Percentiles rank a stretch among this genome's conserved stretches.
These are phyloP conservation scores for Drosophila nr. medialis DNA, from an alignment of 2,888 invertebrate genomes.

Conservation along the genomic window DNA sequence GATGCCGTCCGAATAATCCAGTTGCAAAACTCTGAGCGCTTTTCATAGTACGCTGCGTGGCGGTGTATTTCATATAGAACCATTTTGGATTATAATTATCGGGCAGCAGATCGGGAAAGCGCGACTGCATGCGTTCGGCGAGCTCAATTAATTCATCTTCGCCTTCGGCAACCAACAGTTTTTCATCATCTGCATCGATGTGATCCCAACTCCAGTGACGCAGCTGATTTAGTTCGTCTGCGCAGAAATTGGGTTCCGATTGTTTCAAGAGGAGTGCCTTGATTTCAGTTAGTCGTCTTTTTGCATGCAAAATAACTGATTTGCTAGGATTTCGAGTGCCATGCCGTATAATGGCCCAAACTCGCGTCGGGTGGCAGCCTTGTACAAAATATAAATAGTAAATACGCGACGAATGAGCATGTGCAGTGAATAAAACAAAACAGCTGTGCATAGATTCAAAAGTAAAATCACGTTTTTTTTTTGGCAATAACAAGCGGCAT, in stretches of 20 bases:
- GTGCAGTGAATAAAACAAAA: conserved; percentile 12
- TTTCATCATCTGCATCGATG: conserved; percentile 85
- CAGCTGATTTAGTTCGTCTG: conserved; percentile 83
- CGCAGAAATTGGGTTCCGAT: conserved; percentile 86
- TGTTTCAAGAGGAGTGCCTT: conserved; percentile 68
- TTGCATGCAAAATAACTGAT: conserved; percentile 86
- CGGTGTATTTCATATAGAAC: conserved; percentile 90
- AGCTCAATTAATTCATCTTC: conserved; percentile 90
- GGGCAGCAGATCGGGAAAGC: conserved; percentile 89
- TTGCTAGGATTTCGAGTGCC: conserved; percentile 90
- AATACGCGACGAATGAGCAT: conserved; percentile 17
- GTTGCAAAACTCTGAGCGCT: conserved; percentile 91
- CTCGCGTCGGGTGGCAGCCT: conserved; percentile 88
- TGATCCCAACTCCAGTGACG: conserved; percentile 87
- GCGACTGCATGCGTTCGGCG: conserved; percentile 90
- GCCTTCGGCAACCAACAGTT: conserved; percentile 89
- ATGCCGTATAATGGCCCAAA: conserved; percentile 92
- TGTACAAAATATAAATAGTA: conserved; percentile 13
- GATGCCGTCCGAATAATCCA: conserved; percentile 90
- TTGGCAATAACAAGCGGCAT: conserved; percentile 46
- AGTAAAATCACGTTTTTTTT: conserved; percentile 8
- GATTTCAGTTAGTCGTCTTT: conserved; percentile 85
- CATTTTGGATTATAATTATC: conserved; percentile 86
- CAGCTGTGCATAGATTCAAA: conserved; percentile 35
- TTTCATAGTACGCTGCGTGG: conserved; percentile 90